Base-by-base conservation (phyloP, 2,113 vertebrate species). In the Plectropomus leopardus region DNA sequence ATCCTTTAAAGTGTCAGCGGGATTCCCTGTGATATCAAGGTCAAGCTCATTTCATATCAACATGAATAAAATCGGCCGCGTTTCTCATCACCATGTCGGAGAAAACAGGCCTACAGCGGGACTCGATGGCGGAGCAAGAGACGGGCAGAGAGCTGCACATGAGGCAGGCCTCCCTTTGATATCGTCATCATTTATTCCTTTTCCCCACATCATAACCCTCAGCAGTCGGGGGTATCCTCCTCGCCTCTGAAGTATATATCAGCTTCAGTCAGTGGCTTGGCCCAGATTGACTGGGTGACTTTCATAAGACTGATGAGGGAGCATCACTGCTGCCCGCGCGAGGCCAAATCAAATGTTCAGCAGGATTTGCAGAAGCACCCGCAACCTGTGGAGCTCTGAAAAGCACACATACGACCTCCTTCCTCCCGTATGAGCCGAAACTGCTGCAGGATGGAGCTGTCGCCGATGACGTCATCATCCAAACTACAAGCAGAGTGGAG, bases 141-240 rank as follows among this genome's bases (percentile, higher is more conserved):
- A 42, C 51, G 13, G 61, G 72, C 60, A 17, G 64, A 34, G 53
- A 58, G 61, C 63, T 9, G 34, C 61, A 30, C 73, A 81, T 66
- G 83, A 59, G 71, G 40, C 51, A 66, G 69, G 28, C 45, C 72
- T 76, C 58, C 30, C 83, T 89, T 89, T 89, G 84, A 89, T 88
- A 72, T 66, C 44, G n/a, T 63, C 81, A 80, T 84, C 81, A 78
- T 82, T 88, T 81, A 85, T 88, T 88, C 82, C 86, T 76, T 78
- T 84, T 86, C 65, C 48, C 65, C 34, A 61, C 78, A 82, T 86
- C 81, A 82, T 24, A 86, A 76, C 61, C 61, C 76, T 58, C 67
- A 73, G 78, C 69, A 1, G 88, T 78, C 21, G 40, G 84, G 75
- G 76, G 59, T 78, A 57, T 76, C 75, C 84, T 71, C 68, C 36